Conservation (phyloP, 2,113 vertebrate species). For the Ptychochromis oligacanthus region DNA sequence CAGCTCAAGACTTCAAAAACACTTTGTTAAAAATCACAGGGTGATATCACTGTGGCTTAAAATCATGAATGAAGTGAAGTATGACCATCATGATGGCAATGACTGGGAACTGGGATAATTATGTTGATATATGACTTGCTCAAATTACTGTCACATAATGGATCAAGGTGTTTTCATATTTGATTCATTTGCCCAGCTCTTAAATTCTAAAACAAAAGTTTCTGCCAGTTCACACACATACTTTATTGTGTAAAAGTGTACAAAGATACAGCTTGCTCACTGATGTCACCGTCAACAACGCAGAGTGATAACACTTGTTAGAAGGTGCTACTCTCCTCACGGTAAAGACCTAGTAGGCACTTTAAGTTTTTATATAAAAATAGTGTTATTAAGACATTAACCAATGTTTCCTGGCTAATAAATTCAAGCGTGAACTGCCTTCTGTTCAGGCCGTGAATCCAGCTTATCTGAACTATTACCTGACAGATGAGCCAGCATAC, state of each 20-base stretch:
- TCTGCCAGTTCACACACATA: neutral
- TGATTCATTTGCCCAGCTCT: neutral
- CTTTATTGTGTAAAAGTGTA: constrained; percentile 53
- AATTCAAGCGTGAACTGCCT: neutral
- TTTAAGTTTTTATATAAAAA: constrained; percentile 44
- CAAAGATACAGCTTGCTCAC: constrained; percentile 26
- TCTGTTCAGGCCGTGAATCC: neutral
- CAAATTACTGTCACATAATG: neutral
- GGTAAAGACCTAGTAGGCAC: constrained; percentile 39
- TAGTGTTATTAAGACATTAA: neutral
- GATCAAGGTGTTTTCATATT: rapidly evolving
- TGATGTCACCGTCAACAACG: neutral
- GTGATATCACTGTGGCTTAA: too few species aligned
- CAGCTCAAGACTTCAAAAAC: neutral
- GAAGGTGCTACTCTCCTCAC: neutral
- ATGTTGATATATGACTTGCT: rapidly evolving
- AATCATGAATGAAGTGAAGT: too few species aligned
- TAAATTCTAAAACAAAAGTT: neutral
- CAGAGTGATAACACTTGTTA: neutral
- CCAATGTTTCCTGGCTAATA: neutral
- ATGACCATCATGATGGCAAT: too few species aligned
- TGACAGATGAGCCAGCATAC: neutral
- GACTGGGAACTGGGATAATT: too few species aligned
- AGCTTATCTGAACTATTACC: neutral
- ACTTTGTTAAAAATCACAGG: too few species aligned